These are phyloP conservation scores for Cepphus grylle DNA, from an alignment of 2,113 vertebrate genomes.

Conservation along the genomic window DNA sequence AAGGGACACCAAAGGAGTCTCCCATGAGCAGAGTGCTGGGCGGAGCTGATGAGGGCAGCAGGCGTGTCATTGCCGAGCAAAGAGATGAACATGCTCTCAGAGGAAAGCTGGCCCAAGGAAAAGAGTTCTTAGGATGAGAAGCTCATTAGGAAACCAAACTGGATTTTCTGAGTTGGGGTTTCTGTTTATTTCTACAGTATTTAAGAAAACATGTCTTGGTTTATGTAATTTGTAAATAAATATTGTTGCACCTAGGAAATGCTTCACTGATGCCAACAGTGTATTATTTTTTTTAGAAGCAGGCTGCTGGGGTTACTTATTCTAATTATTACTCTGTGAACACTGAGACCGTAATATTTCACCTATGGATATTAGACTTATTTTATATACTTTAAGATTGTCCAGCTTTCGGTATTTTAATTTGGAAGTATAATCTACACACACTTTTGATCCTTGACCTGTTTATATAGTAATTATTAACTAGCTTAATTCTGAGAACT, in stretches of 20 bases:
- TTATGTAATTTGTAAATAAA: not conserved
- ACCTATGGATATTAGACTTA: not conserved
- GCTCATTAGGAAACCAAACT: not conserved
- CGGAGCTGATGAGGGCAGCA: not conserved
- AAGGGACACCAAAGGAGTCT: fast-evolving
- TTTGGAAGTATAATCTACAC: not conserved
- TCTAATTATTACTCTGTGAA: not conserved
- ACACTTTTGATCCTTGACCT: constrained; percentile 12
- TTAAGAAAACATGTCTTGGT: not conserved
- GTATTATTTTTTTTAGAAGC: not conserved
- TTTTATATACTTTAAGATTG: not conserved
- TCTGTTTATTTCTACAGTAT: not conserved
- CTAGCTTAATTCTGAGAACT: not conserved
- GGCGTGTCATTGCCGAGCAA: not conserved
- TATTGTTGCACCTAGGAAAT: not conserved
- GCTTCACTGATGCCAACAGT: not conserved
- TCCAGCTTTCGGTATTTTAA: not conserved
- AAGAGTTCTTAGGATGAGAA: not conserved
- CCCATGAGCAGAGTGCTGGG: not conserved
- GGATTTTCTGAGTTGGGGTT: not conserved
- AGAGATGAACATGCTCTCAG: not conserved
- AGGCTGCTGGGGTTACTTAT: not conserved
- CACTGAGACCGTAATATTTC: not conserved
- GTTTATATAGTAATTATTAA: constrained; percentile 33
- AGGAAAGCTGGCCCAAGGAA: not conserved